These are phyloP conservation scores for Chymomyza fuscimana DNA, from an alignment of 2,888 invertebrate species.

Conservation along the genomic window DNA sequence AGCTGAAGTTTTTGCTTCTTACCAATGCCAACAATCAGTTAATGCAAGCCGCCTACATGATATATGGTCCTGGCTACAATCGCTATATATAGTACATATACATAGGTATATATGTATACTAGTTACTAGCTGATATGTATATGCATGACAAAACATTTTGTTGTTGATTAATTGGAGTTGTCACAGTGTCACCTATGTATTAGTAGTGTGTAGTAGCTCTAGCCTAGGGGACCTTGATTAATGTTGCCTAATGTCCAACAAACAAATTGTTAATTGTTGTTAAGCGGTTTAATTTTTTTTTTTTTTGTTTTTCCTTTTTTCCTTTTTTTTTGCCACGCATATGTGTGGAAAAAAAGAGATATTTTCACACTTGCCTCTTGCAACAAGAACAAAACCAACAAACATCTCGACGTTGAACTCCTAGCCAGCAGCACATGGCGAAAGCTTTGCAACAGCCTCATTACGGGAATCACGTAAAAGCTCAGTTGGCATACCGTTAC, in stretches of 20 bases:
- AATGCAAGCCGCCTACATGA: constrained; percentile 42
- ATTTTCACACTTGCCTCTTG: not conserved
- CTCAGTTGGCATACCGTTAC: not conserved
- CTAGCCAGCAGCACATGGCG: not conserved
- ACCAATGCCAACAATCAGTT: constrained; percentile 58
- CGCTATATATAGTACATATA: not conserved
- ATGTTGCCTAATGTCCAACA: not conserved
- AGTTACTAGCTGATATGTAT: not conserved
- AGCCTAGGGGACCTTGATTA: not conserved
- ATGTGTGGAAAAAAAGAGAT: constrained; percentile 26
- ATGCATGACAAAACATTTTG: constrained; percentile 12
- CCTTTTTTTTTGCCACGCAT: constrained; percentile 20
- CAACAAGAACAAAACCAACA: not conserved
- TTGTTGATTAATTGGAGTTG: constrained; percentile 53
- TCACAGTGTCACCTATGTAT: constrained; percentile 50
- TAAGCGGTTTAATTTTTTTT: constrained; percentile 68
- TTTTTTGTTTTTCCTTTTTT: not conserved
- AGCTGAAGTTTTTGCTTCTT: constrained; percentile 17
- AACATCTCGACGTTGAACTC: not conserved
- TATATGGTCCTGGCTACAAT: not conserved
- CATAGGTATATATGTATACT: not conserved
- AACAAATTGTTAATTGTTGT: constrained; percentile 64
- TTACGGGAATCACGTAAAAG: not conserved
- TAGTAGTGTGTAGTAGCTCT: not conserved
- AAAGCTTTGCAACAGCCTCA: not conserved